Conservation (phyloP, 2,888 invertebrate species). For the Eudasyphora cyanicolor region DNA sequence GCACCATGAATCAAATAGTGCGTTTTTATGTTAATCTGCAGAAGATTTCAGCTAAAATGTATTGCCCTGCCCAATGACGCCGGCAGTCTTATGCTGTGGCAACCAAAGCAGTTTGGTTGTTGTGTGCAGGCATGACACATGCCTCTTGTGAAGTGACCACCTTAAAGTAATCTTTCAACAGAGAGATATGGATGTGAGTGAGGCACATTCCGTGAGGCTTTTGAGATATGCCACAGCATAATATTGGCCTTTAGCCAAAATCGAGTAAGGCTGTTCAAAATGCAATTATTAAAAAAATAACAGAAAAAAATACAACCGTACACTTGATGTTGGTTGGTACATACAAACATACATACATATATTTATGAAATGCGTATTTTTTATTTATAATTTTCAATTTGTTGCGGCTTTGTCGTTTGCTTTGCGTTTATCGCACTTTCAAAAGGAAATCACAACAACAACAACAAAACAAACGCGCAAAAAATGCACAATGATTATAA, state of each 20-base stretch:
- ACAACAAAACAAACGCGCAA: too few relatives aligned
- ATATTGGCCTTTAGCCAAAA: constrained; percentile 52
- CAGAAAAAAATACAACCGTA: not conserved
- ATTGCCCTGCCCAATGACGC: not conserved
- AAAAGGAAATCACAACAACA: constrained; percentile 56
- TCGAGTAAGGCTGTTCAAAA: constrained; percentile 34
- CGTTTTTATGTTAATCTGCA: not conserved
- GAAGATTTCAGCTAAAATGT: not conserved
- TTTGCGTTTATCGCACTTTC: constrained; percentile 2
- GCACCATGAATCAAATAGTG: not conserved
- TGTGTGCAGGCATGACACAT: not conserved
- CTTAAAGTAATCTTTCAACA: constrained; percentile 53
- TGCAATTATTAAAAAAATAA: constrained; percentile 21
- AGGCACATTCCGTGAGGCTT: not conserved
- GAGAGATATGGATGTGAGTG: not conserved
- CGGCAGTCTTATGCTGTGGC: not conserved
- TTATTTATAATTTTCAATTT: not conserved
- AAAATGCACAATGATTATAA: constrained; percentile 42
- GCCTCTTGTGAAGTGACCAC: constrained; percentile 39
- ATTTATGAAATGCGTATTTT: constrained; percentile 22
- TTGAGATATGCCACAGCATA: not conserved
- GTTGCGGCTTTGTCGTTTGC: not conserved
- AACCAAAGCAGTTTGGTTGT: not conserved
- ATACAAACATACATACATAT: too few relatives aligned
- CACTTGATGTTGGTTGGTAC: not conserved